Evolutionary conservation across 2,888 invertebrate species (phyloP).

Genomic region (Cancer borealis): DNA sequence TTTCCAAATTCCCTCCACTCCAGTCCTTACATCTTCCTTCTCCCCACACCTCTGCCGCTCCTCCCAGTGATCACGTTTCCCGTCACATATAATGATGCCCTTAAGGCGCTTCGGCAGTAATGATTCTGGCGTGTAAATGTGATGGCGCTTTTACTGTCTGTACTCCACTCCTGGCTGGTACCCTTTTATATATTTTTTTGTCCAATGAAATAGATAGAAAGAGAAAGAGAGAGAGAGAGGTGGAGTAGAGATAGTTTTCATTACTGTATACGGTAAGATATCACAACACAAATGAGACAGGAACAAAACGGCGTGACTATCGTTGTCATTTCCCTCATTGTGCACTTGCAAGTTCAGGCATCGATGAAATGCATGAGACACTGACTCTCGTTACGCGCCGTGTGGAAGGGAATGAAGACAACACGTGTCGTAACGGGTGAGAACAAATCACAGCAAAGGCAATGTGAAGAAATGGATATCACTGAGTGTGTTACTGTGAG

Average conservation of each 20-base stretch:
- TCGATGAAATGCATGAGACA: neutral
- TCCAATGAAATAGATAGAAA: neutral
- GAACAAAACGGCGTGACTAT: neutral
- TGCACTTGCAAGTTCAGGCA: neutral
- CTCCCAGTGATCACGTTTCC: neutral
- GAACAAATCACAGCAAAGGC: neutral
- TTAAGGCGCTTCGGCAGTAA: conserved; percentile 9
- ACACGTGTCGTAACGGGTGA: neutral
- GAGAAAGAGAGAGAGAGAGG: neutral
- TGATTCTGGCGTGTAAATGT: conserved; percentile 27
- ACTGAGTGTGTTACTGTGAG: neutral
- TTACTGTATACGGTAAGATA: neutral
- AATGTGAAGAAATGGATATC: neutral
- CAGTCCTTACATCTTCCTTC: conserved; percentile 4
- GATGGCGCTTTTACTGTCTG: neutral
- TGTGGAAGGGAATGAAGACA: conserved; percentile 2
- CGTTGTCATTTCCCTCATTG: neutral
- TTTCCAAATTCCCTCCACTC: neutral
- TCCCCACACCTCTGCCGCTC: neutral
- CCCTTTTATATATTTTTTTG: neutral
- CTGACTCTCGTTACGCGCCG: neutral
- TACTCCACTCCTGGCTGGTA: neutral
- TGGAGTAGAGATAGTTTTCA: neutral
- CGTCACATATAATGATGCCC: neutral
- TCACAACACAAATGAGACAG: neutral